These are phyloP conservation scores for Macrophya annulata DNA, from an alignment of 2,888 invertebrate species.

Conservation along the genomic window DNA sequence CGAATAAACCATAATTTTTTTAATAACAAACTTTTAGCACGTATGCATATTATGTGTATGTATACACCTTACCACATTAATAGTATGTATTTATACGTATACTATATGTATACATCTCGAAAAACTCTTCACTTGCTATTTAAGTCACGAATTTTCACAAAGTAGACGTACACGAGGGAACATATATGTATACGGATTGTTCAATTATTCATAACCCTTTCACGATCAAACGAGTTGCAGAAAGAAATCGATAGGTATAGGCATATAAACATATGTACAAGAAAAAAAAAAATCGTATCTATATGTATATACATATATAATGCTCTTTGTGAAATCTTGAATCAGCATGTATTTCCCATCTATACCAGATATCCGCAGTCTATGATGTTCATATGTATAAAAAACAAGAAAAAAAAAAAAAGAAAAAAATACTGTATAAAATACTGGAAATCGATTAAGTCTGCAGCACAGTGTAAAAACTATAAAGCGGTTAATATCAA, in stretches of 20 bases:
- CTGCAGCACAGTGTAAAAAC: not conserved
- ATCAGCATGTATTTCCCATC: not conserved
- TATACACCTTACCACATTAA: no score
- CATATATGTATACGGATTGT: not conserved
- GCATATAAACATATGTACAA: not conserved
- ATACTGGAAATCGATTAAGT: not conserved
- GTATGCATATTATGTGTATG: no score
- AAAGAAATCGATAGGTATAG: not conserved
- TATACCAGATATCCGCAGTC: not conserved
- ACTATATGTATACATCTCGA: no score
- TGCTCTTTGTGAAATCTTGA: not conserved
- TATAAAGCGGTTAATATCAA: not conserved
- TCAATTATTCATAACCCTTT: constrained; percentile 24
- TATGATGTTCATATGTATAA: not conserved
- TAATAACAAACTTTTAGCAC: not conserved
- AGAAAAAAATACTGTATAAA: no score
- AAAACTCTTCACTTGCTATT: not conserved
- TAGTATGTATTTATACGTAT: no score
- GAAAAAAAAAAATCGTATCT: no score
- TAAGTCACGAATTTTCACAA: not conserved
- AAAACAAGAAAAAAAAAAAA: not conserved
- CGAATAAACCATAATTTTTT: not conserved
- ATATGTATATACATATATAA: no score
- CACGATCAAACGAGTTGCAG: not conserved
- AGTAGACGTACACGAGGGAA: not conserved